Evolutionary conservation across 2,888 invertebrate genomes (phyloP).

Genomic region (Tineola bisselliella): DNA sequence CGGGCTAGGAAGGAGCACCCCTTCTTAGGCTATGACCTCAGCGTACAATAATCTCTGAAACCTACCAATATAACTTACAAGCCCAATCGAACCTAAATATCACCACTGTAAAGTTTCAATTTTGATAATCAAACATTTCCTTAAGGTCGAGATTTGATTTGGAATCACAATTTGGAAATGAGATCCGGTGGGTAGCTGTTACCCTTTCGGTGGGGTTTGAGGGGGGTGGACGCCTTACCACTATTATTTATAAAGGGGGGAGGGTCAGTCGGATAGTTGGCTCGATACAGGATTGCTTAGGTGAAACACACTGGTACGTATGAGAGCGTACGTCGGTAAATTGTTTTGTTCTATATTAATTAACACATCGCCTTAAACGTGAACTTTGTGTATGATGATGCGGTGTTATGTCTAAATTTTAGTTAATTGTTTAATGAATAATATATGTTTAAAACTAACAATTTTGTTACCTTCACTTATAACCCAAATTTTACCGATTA

Average conservation of each 20-base stretch:
- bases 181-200: conserved; percentile 56
- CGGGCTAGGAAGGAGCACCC: conserved; percentile 30
- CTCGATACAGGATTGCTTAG: conserved; percentile 24
- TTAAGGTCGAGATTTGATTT: conserved; percentile 62
- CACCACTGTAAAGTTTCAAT: conserved; percentile 29
- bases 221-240: conserved; percentile 39
- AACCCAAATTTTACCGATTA: too few species aligned
- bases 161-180: conserved; percentile 66
- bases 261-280: conserved; percentile 53
- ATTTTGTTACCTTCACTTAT: background rate
- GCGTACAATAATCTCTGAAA: conserved; percentile 33
- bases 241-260: conserved; percentile 67
- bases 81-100: conserved; percentile 21
- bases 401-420: background rate
- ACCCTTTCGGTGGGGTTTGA: conserved; percentile 46
- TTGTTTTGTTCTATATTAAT: conserved; percentile 49
- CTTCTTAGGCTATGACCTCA: conserved; percentile 58
- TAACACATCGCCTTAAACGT: conserved; percentile 26
- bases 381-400: conserved; percentile 1
- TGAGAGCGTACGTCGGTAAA: conserved; percentile 31
- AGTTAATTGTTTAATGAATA: background rate
- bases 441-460: background rate
- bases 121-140: conserved; percentile 26
- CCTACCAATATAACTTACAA: background rate
- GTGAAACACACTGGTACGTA: conserved; percentile 2